Conservation (phyloP, 64 coral and sea anemone genomes). For the Montipora foliosa region DNA sequence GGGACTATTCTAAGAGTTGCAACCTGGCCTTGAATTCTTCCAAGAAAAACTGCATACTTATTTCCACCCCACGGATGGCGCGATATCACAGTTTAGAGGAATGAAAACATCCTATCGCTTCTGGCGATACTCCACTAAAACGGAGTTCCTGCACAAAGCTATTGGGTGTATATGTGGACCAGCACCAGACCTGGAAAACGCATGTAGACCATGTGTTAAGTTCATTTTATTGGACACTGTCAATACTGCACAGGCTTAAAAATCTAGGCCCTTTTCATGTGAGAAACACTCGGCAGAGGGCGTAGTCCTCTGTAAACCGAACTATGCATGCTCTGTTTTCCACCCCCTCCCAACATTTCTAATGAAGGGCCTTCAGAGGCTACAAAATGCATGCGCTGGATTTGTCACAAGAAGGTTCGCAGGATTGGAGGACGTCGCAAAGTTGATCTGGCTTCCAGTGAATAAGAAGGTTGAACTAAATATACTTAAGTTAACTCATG, state of each 20-base stretch:
- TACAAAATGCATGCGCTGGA: conserved; percentile 59
- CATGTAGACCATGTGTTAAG: conserved; percentile 41
- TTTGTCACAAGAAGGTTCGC: conserved; percentile 63
- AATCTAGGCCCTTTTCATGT: neutral
- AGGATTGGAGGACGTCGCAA: neutral
- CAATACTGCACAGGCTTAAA: conserved; percentile 61
- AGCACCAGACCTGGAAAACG: conserved; percentile 60
- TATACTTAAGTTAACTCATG: too few relatives aligned
- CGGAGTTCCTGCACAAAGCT: conserved; percentile 49
- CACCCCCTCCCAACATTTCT: conserved; percentile 52
- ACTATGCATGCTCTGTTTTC: conserved; percentile 24
- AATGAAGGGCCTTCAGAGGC: conserved; percentile 24
- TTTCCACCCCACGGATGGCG: neutral
- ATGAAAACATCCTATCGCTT: conserved; percentile 26
- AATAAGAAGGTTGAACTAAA: too few relatives aligned
- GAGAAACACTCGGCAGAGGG: conserved; percentile 47
- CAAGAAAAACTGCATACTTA: conserved; percentile 63
- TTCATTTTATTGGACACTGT: conserved; percentile 44
- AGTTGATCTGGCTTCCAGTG: too few relatives aligned
- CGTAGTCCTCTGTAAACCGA: conserved; percentile 51
- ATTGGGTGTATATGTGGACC: conserved; percentile 51
- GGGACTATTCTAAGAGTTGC: conserved; percentile 47
- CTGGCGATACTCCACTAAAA: conserved; percentile 32
- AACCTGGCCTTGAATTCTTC: conserved; percentile 49
- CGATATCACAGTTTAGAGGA: too few relatives aligned